Evolutionary conservation across 2,797 vertebrate species (phyloP).

Genomic region (Enteromius treurensis): DNA sequence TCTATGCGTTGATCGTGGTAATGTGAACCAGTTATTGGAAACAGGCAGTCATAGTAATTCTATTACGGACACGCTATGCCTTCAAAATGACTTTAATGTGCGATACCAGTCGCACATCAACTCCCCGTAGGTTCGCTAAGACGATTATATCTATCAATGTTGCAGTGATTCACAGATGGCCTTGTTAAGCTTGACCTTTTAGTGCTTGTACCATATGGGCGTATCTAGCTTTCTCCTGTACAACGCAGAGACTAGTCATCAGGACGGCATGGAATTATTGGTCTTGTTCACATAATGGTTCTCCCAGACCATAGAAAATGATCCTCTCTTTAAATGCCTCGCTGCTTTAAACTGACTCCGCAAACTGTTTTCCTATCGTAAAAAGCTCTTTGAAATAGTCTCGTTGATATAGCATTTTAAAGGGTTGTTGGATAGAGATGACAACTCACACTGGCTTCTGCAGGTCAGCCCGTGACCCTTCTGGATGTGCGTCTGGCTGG

Average conservation of each 20-base stretch:
- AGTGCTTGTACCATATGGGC: slow-evolving; percentile 26
- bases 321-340: not conserved
- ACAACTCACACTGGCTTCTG: slow-evolving; percentile 15
- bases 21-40: slow-evolving; percentile 62
- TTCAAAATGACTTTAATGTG: slow-evolving; percentile 49
- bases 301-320: not conserved
- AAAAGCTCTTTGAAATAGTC: slow-evolving; percentile 46
- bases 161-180: slow-evolving; percentile 35
- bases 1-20: too few species aligned
- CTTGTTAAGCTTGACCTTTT: slow-evolving; percentile 10
- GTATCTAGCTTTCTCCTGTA: not conserved
- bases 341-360: not conserved
- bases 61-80: slow-evolving; percentile 48
- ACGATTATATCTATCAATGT: not conserved
- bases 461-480: slow-evolving; percentile 74
- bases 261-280: not conserved
- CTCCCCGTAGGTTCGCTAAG: slow-evolving; percentile 19
- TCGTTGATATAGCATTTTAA: not conserved
- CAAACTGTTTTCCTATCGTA: slow-evolving; percentile 24
- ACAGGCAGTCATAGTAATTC: slow-evolving; percentile 46
- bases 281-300: not conserved
- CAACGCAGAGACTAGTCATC: not conserved
- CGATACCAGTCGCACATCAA: slow-evolving; percentile 9
- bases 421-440: slow-evolving; percentile 20
- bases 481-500: slow-evolving; percentile 87